Evolutionary conservation across 2,888 invertebrate genomes (phyloP), one percentile per base, ranked within the genome.

Genomic region (Folsomia manolachei): DNA sequence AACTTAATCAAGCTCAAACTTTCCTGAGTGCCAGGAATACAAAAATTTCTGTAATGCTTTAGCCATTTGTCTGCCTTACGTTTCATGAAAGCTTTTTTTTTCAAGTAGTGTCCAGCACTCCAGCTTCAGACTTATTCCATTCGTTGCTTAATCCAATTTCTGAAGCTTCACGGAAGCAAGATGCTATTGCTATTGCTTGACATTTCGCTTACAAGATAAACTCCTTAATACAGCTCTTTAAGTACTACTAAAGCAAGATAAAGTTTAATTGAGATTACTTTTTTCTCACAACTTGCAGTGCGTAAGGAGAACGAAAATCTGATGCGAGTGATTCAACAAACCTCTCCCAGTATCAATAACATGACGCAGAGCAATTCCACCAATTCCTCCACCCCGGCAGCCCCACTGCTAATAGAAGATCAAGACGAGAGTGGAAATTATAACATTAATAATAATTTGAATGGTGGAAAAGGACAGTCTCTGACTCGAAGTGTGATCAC

Each of bases 221-320:
- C n/a, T n/a, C n/a, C n/a, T n/a, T n/a, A n/a, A n/a, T n/a, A n/a
- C n/a, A n/a, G n/a, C n/a, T n/a, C n/a, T n/a, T n/a, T n/a, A n/a
- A n/a, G n/a, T n/a, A 11, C 51, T 51, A 51, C 51, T 51, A 18
- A 9, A 51, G 18, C 4, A 19, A 19, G 56, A 56, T 56, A 21
- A 56, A 11, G 7, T 62, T 62, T 23, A 62, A 62, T 7, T 62
- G 62, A 62, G 23, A 14, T 62, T 62, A 11, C 25, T 23, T 62
- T 23, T 24, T 62, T 23, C n/a, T 19, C 7, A n/a, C n/a, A 56
- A 7, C 25, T 87, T 88, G 81, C 89, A 93, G 93, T 93, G 84
- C 91, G 93, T 82, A 91, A 91, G 86, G 92, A 93, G 87, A 93
- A 93, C 86, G 92, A 93, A 87, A 91, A 92, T 85, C 87, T 92